Base-by-base conservation (phyloP, 23 tunicate species). In the Botrylloides violaceus region DNA sequence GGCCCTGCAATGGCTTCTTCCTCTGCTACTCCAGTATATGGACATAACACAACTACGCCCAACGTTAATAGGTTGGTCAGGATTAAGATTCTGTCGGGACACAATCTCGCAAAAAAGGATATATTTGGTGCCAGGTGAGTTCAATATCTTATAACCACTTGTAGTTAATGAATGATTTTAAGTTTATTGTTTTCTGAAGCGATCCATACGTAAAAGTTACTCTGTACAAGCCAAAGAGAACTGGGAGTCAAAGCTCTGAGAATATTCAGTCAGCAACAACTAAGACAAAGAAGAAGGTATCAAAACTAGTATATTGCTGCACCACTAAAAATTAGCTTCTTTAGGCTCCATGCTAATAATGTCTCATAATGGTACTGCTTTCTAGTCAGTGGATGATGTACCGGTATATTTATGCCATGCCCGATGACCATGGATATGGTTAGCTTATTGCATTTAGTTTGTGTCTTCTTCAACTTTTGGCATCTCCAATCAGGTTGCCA, bases 41-140 rank as follows among this genome's bases (percentile, higher is more conserved):
- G 53, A 9, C 53, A 43, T 43, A 15, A 15, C 12, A 43, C 53
- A 9, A 43, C 9, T 43, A 15, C 53, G 15, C 12, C 53, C 15
- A 7, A 43, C 15, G 15, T 7, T 43, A 7, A 7, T 76, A 64
- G 96, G 26, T 23, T 77, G 29, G 58, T 88, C 32, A 64, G 79
- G 65, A 66, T 88, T 9, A 68, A 88, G 66, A 70, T 88, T 7
- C 22, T 88, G 27, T 88, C 96, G 28, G 96, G 96, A 29, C 96
- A 88, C 38, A 72, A 72, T 33, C 79, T 88, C 20, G 81, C 81
- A 4, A 88, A 82, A 38, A 88, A 88, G 72, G 96, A 88, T 37
- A 88, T 88, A 27, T 88, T 88, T 82, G 96, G 96, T 30, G 96
- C 96, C 59, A 88, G 96, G 96, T 87, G 66, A 7, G 59, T 76